Evolutionary conservation across 2,888 invertebrate species (phyloP).

Genomic region (Tetanocera ferruginea): DNA sequence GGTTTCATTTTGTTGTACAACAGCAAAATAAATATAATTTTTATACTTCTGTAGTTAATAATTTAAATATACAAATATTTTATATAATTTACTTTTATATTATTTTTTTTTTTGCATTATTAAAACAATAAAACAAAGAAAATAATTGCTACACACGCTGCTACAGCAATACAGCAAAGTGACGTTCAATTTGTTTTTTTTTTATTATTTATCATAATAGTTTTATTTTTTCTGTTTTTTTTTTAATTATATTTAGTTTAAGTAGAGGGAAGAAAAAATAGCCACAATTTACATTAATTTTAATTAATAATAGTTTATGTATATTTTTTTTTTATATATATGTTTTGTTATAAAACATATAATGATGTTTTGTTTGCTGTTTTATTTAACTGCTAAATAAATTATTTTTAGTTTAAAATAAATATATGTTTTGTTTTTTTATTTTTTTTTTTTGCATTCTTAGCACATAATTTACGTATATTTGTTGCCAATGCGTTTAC

Average conservation of each 20-base stretch:
- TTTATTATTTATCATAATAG: slow-evolving; percentile 9
- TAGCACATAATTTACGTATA: slow-evolving; percentile 50
- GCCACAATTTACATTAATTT: slow-evolving; percentile 58
- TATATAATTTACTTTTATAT: background rate
- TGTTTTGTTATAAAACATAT: too few species aligned
- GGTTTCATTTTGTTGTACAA: background rate
- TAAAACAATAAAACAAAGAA: background rate
- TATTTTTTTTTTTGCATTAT: background rate
- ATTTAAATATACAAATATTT: background rate
- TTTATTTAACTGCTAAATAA: slow-evolving; percentile 42
- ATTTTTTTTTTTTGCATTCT: slow-evolving; percentile 29
- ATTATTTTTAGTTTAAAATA: slow-evolving; percentile 2
- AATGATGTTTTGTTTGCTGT: slow-evolving; percentile 22
- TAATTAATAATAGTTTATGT: background rate
- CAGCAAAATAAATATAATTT: too few species aligned
- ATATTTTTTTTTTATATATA: background rate
- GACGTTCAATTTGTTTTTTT: slow-evolving; percentile 5
- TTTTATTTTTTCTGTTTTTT: slow-evolving; percentile 19
- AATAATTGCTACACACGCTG: background rate
- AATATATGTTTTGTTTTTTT: too few species aligned
- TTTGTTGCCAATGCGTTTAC: slow-evolving; percentile 46
- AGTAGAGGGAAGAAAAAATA: slow-evolving; percentile 38
- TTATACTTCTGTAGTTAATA: too few species aligned
- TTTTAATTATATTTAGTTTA: background rate
- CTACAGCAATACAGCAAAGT: slow-evolving; percentile 12